A percentile compares a stretch with the other conserved stretches of the same genome.
These are phyloP conservation scores for Montipora foliosa DNA, from an alignment of 64 coral and sea anemone species.

Conservation along the genomic window DNA sequence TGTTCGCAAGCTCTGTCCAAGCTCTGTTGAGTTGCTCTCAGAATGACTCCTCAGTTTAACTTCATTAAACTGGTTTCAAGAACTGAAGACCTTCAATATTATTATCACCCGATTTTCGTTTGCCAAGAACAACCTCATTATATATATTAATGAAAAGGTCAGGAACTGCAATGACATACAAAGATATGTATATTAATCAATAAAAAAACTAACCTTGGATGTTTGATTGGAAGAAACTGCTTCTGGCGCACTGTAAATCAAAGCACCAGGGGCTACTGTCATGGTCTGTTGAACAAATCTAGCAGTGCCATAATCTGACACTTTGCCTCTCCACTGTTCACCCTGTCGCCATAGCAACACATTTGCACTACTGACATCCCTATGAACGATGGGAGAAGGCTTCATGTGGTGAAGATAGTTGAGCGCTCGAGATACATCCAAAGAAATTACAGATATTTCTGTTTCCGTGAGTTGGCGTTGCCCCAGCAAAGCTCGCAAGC, in stretches of 20 bases:
- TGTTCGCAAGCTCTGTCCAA: no score
- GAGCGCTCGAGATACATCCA: slow-evolving; percentile 6
- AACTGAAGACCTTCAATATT: no score
- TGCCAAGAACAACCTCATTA: no score
- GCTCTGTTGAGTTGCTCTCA: no score
- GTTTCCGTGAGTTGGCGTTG: neutral
- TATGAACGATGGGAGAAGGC: slow-evolving; percentile 45
- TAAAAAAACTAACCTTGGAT: slow-evolving; percentile 20
- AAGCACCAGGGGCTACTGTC: slow-evolving; percentile 31
- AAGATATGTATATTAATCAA: no score
- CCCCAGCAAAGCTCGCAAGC: slow-evolving; percentile 10
- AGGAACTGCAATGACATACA: no score
- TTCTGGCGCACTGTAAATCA: slow-evolving; percentile 48
- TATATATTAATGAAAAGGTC: no score
- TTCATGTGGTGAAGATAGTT: slow-evolving; percentile 37
- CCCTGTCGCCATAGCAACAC: slow-evolving; percentile 59
- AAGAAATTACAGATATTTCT: slow-evolving; percentile 20
- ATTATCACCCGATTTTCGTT: no score
- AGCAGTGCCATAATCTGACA: slow-evolving; percentile 71
- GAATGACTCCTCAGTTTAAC: no score
- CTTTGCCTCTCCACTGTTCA: slow-evolving; percentile 44
- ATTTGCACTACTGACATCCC: slow-evolving; percentile 65
- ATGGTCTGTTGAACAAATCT: slow-evolving; percentile 29
- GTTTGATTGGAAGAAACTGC: slow-evolving; percentile 28
- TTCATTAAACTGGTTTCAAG: no score